Evolutionary conservation across 2,113 vertebrate genomes (phyloP).

Genomic region (Pongo pygmaeus): DNA sequence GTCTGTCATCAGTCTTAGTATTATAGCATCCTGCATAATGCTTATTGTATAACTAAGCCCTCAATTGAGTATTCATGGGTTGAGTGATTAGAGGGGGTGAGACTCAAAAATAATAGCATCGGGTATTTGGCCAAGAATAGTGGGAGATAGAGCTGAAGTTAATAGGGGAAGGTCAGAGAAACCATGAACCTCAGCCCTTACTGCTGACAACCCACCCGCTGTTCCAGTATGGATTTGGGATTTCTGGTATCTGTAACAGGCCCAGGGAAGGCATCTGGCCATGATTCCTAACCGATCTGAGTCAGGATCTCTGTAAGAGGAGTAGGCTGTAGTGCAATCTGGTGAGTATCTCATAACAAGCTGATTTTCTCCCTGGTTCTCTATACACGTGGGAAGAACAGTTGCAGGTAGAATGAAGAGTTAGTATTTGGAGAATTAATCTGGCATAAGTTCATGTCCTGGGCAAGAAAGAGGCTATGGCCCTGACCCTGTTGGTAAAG

Average conservation of each 20-base stretch:
- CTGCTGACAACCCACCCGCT: neutral
- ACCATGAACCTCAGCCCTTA: neutral
- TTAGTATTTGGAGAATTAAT: constrained; percentile 16
- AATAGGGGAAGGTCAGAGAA: neutral
- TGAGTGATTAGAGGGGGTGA: neutral
- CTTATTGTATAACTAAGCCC: neutral
- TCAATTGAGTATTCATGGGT: neutral
- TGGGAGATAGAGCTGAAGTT: neutral
- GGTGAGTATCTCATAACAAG: neutral
- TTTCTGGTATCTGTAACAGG: neutral
- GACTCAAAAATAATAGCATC: neutral
- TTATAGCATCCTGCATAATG: neutral
- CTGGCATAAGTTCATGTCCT: neutral
- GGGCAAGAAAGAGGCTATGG: neutral
- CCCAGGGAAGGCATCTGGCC: neutral
- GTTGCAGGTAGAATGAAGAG: neutral
- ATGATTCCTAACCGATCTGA: neutral
- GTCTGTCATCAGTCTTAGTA: neutral
- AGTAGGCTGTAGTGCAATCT: neutral
- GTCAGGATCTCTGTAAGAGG: neutral
- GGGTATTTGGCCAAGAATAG: neutral
- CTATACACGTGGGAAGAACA: neutral
- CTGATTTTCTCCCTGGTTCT: neutral
- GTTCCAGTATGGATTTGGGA: constrained; percentile 3
- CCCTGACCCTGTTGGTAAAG: neutral